phyloP scores from a whole-genome alignment of 2,888 invertebrate genomes.

The Lasioglossum oenotherae region DNA sequence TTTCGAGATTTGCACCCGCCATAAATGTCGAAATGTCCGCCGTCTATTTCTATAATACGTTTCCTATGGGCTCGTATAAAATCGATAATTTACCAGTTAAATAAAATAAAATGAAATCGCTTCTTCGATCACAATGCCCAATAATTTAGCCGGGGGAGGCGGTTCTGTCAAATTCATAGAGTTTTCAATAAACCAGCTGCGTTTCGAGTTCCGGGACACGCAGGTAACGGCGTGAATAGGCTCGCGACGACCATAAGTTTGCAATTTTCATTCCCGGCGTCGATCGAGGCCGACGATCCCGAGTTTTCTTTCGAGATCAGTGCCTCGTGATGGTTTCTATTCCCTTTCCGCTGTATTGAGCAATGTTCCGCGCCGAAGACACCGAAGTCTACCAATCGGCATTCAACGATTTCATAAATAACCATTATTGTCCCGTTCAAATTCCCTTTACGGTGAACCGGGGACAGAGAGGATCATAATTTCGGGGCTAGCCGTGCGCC shows the following conservation, averaged over 20 bases:
- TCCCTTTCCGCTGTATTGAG: slow-evolving; percentile 75
- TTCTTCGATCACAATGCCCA: background rate
- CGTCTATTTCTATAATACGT: background rate
- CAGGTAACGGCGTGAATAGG: slow-evolving; percentile 50
- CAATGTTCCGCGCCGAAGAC: slow-evolving; percentile 68
- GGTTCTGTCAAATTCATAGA: slow-evolving; percentile 3
- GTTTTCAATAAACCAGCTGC: slow-evolving; percentile 52
- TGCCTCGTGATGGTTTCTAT: slow-evolving; percentile 46
- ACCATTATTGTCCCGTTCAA: slow-evolving; percentile 75
- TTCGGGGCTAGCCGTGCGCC: slow-evolving; percentile 51
- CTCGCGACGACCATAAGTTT: slow-evolving; percentile 70
- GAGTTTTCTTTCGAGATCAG: slow-evolving; percentile 63
- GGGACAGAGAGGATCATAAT: slow-evolving; percentile 67
- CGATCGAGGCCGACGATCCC: slow-evolving; percentile 63
- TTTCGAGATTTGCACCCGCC: background rate
- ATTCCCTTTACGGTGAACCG: slow-evolving; percentile 40
- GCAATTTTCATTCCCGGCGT: slow-evolving; percentile 73
- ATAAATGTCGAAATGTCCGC: background rate
- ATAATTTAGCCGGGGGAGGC: background rate
- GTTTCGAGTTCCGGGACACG: slow-evolving; percentile 4
- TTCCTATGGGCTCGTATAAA: background rate
- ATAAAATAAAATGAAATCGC: background rate
- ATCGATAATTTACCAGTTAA: background rate
- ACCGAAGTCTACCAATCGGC: slow-evolving; percentile 52
- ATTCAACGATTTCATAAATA: slow-evolving; percentile 75